Evolutionary conservation across 1,140 invertebrate species (phyloP).

Genomic region (Euborellia annulipes): DNA sequence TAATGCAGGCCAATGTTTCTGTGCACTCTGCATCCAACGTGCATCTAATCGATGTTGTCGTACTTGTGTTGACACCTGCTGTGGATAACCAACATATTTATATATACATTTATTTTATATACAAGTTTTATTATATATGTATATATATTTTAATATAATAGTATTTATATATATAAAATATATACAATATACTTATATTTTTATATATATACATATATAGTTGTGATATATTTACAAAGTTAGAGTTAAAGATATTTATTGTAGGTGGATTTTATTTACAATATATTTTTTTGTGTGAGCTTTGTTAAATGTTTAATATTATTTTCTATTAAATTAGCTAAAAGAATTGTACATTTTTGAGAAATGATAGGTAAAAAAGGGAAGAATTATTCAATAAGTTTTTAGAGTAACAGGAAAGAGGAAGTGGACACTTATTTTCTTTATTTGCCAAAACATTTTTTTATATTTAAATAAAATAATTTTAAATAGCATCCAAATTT

Average conservation of each 20-base stretch:
- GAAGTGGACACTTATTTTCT: slow-evolving; percentile 5
- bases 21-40: slow-evolving; percentile 46
- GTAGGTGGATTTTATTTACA: no score
- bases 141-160: not conserved
- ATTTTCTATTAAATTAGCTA: slow-evolving; percentile 14
- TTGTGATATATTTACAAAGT: no score
- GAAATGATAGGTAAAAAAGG: slow-evolving; percentile 2
- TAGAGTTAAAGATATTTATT: no score
- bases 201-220: no score
- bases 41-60: slow-evolving; percentile 31
- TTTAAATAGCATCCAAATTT: not conserved
- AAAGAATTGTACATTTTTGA: no score
- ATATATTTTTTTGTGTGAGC: slow-evolving; percentile 6
- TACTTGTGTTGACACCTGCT: slow-evolving; percentile 26
- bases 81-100: slow-evolving; percentile 34
- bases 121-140: slow-evolving; percentile 3
- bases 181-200: no score
- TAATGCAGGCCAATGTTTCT: slow-evolving; percentile 43
- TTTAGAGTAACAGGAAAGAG: slow-evolving; percentile 5
- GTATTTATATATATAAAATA: not conserved
- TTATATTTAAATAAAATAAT: not conserved
- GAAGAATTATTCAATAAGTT: slow-evolving; percentile 3
- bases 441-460: not conserved
- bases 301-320: slow-evolving; percentile 15
- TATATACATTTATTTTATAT: slow-evolving; percentile 25